Evolutionary conservation across 2,888 invertebrate species (phyloP).

Genomic region (Ferdinandea cuprea): DNA sequence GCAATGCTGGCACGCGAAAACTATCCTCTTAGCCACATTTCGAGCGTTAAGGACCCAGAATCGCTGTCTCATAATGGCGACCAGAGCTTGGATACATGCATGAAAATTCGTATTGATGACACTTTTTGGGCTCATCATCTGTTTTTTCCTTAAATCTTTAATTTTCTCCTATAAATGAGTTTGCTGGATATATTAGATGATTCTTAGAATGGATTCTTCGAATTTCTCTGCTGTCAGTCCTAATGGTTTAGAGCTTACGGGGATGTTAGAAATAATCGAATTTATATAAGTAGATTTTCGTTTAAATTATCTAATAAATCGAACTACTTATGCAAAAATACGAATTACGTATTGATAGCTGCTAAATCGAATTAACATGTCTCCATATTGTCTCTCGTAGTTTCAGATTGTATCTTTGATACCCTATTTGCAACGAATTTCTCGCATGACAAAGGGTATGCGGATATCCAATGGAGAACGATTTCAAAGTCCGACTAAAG

Average conservation of each 20-base stretch:
- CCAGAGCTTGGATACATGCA: slow-evolving; percentile 55
- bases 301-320: background rate
- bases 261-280: slow-evolving; percentile 8
- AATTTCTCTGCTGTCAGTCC: background rate
- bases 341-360: background rate
- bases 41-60: slow-evolving; percentile 60
- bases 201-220: background rate
- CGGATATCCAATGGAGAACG: background rate
- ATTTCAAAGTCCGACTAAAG: slow-evolving; percentile 5
- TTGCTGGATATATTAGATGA: background rate
- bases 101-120: slow-evolving; percentile 49
- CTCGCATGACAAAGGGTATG: background rate
- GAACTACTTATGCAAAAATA: slow-evolving; percentile 9
- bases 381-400: background rate
- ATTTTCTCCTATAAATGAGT: slow-evolving; percentile 19
- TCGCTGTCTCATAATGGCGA: slow-evolving; percentile 40
- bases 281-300: background rate
- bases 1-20: slow-evolving; percentile 1
- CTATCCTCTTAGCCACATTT: slow-evolving; percentile 15
- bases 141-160: background rate
- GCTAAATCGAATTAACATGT: background rate
- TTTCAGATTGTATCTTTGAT: slow-evolving; percentile 3
- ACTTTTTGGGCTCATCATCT: slow-evolving; percentile 21
- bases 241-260: background rate
- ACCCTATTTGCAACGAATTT: slow-evolving; percentile 7